phyloP scores from a whole-genome alignment of 2,888 invertebrate genomes.

The Cosmorhoe ocellata region DNA sequence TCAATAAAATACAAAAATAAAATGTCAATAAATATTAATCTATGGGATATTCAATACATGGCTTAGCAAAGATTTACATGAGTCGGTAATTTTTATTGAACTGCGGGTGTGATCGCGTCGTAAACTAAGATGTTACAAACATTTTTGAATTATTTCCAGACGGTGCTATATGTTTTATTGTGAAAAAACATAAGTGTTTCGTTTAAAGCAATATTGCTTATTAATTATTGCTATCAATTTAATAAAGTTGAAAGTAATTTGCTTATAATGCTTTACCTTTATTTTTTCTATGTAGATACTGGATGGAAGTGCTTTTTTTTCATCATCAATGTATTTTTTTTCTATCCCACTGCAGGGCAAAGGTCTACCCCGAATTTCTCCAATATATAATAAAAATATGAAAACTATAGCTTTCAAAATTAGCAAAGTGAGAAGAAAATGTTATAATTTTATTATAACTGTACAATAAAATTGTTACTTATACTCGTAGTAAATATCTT shows the following conservation, averaged over 20 bases:
- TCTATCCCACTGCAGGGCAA: too few species aligned
- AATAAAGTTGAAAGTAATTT: too few species aligned
- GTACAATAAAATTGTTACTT: constrained; percentile 3
- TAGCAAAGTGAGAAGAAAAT: too few species aligned
- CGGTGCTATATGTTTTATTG: constrained; percentile 20
- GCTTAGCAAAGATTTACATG: constrained; percentile 54
- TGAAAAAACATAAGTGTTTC: constrained; percentile 12
- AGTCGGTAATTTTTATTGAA: constrained; percentile 25
- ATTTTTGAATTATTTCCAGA: constrained; percentile 19
- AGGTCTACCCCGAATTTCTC: too few species aligned
- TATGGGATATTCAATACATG: constrained; percentile 66
- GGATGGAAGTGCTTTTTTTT: too few species aligned
- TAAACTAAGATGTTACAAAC: constrained; percentile 23
- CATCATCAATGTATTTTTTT: too few species aligned
- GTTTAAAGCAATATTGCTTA: too few species aligned
- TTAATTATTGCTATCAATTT: too few species aligned
- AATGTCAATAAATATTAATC: constrained; percentile 75
- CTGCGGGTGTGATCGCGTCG: constrained; percentile 18
- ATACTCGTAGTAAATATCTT: neutral
- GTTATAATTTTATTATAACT: neutral
- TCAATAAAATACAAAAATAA: constrained; percentile 74
- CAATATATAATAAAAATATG: too few species aligned
- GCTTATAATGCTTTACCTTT: too few species aligned
- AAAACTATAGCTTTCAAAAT: too few species aligned
- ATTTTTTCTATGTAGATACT: too few species aligned